phyloP scores from a whole-genome alignment of 2,797 vertebrate species.

The Eulemur albifrons region DNA sequence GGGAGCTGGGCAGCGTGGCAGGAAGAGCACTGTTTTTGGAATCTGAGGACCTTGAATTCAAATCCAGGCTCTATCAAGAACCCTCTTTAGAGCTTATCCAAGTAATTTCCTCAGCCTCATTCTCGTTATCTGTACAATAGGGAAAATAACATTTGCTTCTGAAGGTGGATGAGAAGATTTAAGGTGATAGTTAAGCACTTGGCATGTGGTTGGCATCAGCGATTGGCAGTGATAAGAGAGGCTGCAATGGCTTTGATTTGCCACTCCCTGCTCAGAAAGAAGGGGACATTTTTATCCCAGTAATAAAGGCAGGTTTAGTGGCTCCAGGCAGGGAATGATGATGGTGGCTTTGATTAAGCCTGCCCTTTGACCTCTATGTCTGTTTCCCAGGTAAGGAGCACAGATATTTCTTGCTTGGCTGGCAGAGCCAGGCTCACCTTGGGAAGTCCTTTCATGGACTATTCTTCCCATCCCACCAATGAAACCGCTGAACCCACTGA shows the following conservation, averaged over 20 bases:
- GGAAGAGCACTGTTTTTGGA: not conserved
- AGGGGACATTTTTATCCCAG: not conserved
- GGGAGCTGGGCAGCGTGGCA: rapidly evolving
- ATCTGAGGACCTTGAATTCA: not conserved
- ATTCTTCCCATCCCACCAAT: not conserved
- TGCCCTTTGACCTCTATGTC: not conserved
- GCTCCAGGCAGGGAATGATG: not conserved
- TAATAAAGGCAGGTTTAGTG: not conserved
- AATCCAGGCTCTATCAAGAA: not conserved
- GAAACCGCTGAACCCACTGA: slow-evolving; percentile 24
- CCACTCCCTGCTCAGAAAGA: not conserved
- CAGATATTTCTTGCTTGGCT: not conserved
- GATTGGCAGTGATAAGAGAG: not conserved
- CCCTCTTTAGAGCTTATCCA: not conserved
- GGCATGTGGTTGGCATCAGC: not conserved
- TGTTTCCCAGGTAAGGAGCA: not conserved
- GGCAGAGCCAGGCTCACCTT: not conserved
- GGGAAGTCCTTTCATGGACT: not conserved
- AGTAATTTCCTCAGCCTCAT: not conserved
- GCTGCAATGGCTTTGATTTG: not conserved
- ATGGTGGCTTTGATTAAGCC: not conserved
- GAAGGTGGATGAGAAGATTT: not conserved
- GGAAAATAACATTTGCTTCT: not conserved
- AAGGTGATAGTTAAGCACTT: not conserved
- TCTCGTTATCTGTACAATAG: not conserved